These are phyloP conservation scores for Cassiopea xamachana DNA, from an alignment of 30 jellyfish, hydroid and myxozoan genomes.

Conservation along the genomic window DNA sequence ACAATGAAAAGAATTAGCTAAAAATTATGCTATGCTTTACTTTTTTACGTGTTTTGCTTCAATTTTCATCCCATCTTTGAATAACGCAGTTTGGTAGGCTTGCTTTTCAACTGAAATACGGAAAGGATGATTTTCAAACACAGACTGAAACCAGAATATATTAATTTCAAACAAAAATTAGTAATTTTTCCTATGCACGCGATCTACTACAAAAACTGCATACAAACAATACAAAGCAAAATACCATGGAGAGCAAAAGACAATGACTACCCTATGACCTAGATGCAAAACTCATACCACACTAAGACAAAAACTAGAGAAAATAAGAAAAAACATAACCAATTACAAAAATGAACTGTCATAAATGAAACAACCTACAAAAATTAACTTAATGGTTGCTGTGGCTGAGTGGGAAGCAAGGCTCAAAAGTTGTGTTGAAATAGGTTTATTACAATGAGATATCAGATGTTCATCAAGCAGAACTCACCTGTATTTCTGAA, in stretches of 20 bases:
- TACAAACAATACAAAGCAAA: not conserved
- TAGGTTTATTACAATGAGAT: too few species aligned
- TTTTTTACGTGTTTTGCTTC: constrained; percentile 94
- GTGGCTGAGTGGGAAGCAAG: too few species aligned
- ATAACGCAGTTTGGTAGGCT: constrained; percentile 79
- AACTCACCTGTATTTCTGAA: constrained; percentile 90
- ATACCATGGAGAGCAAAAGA: not conserved
- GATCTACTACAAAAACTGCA: too few species aligned
- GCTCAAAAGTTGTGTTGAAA: too few species aligned
- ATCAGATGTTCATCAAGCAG: not conserved
- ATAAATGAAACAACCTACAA: too few species aligned
- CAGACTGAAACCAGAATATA: too few species aligned
- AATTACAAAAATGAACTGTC: not conserved
- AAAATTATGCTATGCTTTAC: constrained; percentile 26
- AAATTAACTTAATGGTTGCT: too few species aligned
- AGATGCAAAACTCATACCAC: too few species aligned
- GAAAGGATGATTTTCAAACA: too few species aligned
- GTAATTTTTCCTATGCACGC: too few species aligned
- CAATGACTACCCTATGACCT: not conserved
- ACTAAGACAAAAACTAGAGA: too few species aligned
- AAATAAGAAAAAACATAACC: not conserved
- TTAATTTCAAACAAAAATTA: too few species aligned
- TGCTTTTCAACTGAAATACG: constrained; percentile 83
- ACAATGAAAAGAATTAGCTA: not conserved
- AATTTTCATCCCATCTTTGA: constrained; percentile 90